Base-by-base conservation (phyloP, 2,113 vertebrate genomes). In the Isichthys henryi region DNA sequence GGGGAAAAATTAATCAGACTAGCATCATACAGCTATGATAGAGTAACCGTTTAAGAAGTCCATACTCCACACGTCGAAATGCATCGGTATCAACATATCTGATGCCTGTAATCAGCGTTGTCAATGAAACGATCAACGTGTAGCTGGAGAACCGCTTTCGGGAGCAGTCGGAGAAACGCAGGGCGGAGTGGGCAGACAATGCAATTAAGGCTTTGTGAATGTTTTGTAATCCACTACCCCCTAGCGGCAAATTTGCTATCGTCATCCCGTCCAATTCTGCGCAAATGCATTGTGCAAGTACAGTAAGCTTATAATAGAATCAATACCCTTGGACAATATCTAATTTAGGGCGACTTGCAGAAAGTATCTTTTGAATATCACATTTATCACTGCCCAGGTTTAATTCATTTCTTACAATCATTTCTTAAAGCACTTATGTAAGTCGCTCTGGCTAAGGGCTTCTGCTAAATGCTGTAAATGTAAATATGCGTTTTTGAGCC, bases 151-250 rank as follows among this genome's bases (percentile, higher is more conserved):
- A 45, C 31, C 19, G 39, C 39, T 82, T 45, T 84, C 21, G 39
- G 39, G 46, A 84, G 19, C 85, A 86, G 49, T n/a, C 10, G 13
- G 1, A 56, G 10, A 31, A 45, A 43, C 39, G 35, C 31, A 88
- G 43, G 50, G 31, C 52, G 27, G 86, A 58, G 35, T 19, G 50
- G 19, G 21, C 13, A 52, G 21, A 10, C 27, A 56, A 35, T 21
- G 19, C 50, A 58, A 58, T 43, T 56, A 87, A 88, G 4, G 50
- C 35, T 45, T 19, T 45, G 53, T 62, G 11, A 88, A 88, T 66
- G 17, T 88, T 88, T 66, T 66, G 87, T 39, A n/a, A 56, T 87
- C 15, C 39, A 66, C 87, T 62, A 52, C 87, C 87, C 53, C 87
- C 87, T 88, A n/a, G 35, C 87, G 87, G 23, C 56, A n/a, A 53